phyloP scores from a whole-genome alignment of 2,797 vertebrate species.

The Poecile montanus region DNA sequence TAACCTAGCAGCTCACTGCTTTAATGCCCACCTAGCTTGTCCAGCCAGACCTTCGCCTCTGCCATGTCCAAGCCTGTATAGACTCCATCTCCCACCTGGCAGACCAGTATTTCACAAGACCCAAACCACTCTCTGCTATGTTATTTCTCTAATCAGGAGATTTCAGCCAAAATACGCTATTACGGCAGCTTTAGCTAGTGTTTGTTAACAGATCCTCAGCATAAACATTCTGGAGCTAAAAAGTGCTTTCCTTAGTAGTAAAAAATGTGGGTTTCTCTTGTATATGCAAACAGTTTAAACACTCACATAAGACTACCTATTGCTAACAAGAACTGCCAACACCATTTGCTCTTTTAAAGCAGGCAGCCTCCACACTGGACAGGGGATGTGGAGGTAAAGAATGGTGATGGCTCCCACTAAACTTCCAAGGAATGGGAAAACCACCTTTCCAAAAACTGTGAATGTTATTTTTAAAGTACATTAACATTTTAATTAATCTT shows the following conservation, averaged over 20 bases:
- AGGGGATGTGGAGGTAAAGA: neutral
- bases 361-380: fast-evolving
- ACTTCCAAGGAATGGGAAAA: neutral
- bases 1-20: neutral
- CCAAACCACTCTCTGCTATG: neutral
- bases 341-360: neutral
- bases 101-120: neutral
- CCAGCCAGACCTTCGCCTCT: neutral
- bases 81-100: neutral
- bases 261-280: neutral
- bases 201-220: slow-evolving; percentile 36
- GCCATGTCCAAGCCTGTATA: neutral
- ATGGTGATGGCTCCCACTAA: neutral
- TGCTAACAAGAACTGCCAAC: neutral
- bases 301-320: neutral
- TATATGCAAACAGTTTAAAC: neutral
- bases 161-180: neutral
- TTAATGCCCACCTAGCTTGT: neutral
- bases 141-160: neutral
- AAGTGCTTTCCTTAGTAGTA: slow-evolving; percentile 3
- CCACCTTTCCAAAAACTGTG: neutral
- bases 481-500: neutral
- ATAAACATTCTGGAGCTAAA: neutral
- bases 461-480: neutral
- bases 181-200: neutral